phyloP scores from a whole-genome alignment of 2,113 vertebrate genomes.

The Synchiropus splendidus region DNA sequence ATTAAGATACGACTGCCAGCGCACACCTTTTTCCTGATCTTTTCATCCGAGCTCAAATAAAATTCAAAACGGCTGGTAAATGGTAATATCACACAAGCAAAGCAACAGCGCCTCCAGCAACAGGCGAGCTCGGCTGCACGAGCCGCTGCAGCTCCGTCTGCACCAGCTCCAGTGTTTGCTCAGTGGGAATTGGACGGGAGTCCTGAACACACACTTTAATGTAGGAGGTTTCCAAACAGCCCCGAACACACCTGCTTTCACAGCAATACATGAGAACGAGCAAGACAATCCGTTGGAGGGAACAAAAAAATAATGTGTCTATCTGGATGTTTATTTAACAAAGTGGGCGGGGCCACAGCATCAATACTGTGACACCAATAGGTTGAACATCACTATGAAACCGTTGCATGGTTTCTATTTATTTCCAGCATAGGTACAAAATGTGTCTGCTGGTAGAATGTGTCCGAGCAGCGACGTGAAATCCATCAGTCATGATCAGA shows the following conservation, averaged over 20 bases:
- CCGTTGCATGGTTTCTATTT: slow-evolving; percentile 12
- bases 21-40: slow-evolving; percentile 40
- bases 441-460: too few species aligned
- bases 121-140: slow-evolving; percentile 44
- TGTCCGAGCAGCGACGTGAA: too few species aligned
- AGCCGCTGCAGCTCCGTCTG: slow-evolving; percentile 35
- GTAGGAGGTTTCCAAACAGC: slow-evolving; percentile 25
- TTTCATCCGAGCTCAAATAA: slow-evolving; percentile 69
- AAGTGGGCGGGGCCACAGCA: too few species aligned
- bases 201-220: slow-evolving; percentile 45
- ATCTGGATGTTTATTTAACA: too few species aligned
- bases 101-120: slow-evolving; percentile 62
- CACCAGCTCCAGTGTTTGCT: slow-evolving; percentile 53
- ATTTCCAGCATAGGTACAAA: too few species aligned
- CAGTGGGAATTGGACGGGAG: slow-evolving; percentile 50
- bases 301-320: background rate
- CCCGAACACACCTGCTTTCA: slow-evolving; percentile 10
- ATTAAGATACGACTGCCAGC: slow-evolving; percentile 47
- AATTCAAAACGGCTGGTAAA: slow-evolving; percentile 65
- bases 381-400: slow-evolving; percentile 1
- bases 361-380: too few species aligned
- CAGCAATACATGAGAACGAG: slow-evolving; percentile 14
- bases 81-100: slow-evolving; percentile 62
- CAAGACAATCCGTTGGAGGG: too few species aligned
- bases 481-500: too few species aligned